Conservation (phyloP, 1,140 invertebrate genomes). For the Aphelenchoides fujianensis region DNA sequence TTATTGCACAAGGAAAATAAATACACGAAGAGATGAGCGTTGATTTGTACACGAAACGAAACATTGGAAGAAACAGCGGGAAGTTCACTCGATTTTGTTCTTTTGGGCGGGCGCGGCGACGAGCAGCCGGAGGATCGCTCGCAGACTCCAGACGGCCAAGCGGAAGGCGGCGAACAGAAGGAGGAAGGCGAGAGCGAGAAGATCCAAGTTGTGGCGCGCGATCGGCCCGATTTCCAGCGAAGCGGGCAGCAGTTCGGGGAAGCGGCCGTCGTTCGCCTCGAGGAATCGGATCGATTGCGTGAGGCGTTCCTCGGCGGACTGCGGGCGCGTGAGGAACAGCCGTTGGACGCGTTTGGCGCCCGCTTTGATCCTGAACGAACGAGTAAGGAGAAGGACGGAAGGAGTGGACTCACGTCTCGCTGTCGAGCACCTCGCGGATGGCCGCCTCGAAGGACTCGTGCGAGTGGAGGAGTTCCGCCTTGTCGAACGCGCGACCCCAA, state of each 20-base stretch:
- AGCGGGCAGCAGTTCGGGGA: constrained; percentile 31
- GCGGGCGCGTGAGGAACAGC: constrained; percentile 29
- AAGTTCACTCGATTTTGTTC: background rate
- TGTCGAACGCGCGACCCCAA: constrained; percentile 37
- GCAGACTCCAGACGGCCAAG: too few species aligned
- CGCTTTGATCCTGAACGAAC: constrained; percentile 15
- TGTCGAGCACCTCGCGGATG: constrained; percentile 33
- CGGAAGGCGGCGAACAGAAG: too few species aligned
- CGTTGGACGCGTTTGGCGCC: constrained; percentile 21
- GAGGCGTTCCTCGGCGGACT: constrained; percentile 35
- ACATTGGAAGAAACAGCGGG: too few species aligned
- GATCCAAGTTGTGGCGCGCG: constrained; percentile 26
- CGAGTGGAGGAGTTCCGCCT: constrained; percentile 17
- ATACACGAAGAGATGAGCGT: too few species aligned
- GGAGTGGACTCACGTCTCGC: constrained; percentile 27
- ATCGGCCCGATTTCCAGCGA: background rate
- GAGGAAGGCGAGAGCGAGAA: too few species aligned
- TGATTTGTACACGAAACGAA: too few species aligned
- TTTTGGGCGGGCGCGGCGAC: too few species aligned
- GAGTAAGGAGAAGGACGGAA: too few species aligned
- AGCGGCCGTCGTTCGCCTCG: constrained; percentile 30
- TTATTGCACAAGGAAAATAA: too few species aligned
- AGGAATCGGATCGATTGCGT: constrained; percentile 31
- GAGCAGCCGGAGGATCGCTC: too few species aligned
- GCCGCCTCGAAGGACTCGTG: constrained; percentile 12